These are phyloP conservation scores for Auanema sp. DNA, from an alignment of 2,888 invertebrate species.

Conservation along the genomic window DNA sequence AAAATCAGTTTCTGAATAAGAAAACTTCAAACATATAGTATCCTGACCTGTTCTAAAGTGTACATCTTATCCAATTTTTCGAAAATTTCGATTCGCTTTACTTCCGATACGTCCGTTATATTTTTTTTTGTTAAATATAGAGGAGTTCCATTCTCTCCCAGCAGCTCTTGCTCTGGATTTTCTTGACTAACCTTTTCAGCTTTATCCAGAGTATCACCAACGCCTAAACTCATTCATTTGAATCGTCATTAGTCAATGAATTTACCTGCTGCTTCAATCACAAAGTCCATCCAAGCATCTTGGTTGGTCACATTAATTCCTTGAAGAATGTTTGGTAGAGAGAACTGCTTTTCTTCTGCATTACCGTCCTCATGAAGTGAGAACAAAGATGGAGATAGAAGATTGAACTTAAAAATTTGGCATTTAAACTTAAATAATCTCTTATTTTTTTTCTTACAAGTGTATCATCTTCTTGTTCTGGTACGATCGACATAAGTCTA, in stretches of 20 bases:
- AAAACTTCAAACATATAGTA: constrained; percentile 4
- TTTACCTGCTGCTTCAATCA: constrained; percentile 57
- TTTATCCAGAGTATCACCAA: constrained; percentile 31
- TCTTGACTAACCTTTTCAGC: constrained; percentile 24
- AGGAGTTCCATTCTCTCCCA: constrained; percentile 33
- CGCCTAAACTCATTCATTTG: constrained; percentile 22
- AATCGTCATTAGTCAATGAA: neutral
- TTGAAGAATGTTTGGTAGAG: constrained; percentile 52
- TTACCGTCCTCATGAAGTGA: constrained; percentile 59
- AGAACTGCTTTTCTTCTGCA: constrained; percentile 49
- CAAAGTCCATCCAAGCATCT: constrained; percentile 60
- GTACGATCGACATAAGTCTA: constrained; percentile 54
- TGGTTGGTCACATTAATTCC: constrained; percentile 49
- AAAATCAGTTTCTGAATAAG: neutral
- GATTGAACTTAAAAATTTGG: constrained; percentile 34
- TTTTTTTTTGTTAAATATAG: constrained; percentile 39
- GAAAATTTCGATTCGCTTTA: constrained; percentile 52
- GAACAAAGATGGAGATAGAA: constrained; percentile 60
- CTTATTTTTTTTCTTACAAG: constrained; percentile 18
- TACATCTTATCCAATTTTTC: constrained; percentile 54
- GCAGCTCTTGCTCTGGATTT: constrained; percentile 30
- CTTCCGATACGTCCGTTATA: constrained; percentile 31
- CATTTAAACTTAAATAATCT: neutral
- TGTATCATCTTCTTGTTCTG: constrained; percentile 51
- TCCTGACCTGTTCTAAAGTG: constrained; percentile 46